These are phyloP conservation scores for Dasypogon diadema DNA, from an alignment of 2,888 invertebrate species.

Conservation along the genomic window DNA sequence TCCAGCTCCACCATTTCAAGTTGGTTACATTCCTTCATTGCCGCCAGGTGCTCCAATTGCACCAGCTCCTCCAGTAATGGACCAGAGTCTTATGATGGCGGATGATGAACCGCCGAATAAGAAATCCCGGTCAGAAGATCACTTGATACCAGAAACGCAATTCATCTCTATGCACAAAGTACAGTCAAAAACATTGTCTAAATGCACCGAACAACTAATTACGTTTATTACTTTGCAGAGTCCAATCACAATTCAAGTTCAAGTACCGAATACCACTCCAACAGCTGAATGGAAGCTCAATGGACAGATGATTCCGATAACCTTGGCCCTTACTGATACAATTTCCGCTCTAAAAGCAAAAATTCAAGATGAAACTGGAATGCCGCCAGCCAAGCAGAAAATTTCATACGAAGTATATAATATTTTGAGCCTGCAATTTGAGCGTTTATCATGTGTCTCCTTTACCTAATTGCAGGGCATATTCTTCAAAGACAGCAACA, in stretches of 20 bases:
- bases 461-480: slow-evolving; percentile 82
- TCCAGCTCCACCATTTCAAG: slow-evolving; percentile 69
- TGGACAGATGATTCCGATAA: slow-evolving; percentile 87
- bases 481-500: slow-evolving; percentile 97
- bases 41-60: slow-evolving; percentile 62
- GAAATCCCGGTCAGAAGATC: slow-evolving; percentile 91
- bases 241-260: slow-evolving; percentile 84
- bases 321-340: slow-evolving; percentile 80
- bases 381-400: slow-evolving; percentile 98
- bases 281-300: slow-evolving; percentile 96
- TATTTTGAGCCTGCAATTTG: no score
- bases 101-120: slow-evolving; percentile 91
- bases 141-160: slow-evolving; percentile 88
- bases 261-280: slow-evolving; percentile 85
- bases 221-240: no score
- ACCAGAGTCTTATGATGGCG: slow-evolving; percentile 69
- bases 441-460: no score
- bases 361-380: slow-evolving; percentile 85
- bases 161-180: slow-evolving; percentile 80
- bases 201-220: no score
- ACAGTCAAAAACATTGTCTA: slow-evolving; percentile 57
- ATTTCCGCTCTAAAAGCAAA: slow-evolving; percentile 90
- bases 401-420: slow-evolving; percentile 88
- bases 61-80: slow-evolving; percentile 71
- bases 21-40: slow-evolving; percentile 67